A percentile compares a stretch with the other conserved stretches of the same genome.
These are phyloP conservation scores for Cyphomyrus discorhynchus DNA, from an alignment of 2,113 vertebrate genomes.

Conservation along the genomic window DNA sequence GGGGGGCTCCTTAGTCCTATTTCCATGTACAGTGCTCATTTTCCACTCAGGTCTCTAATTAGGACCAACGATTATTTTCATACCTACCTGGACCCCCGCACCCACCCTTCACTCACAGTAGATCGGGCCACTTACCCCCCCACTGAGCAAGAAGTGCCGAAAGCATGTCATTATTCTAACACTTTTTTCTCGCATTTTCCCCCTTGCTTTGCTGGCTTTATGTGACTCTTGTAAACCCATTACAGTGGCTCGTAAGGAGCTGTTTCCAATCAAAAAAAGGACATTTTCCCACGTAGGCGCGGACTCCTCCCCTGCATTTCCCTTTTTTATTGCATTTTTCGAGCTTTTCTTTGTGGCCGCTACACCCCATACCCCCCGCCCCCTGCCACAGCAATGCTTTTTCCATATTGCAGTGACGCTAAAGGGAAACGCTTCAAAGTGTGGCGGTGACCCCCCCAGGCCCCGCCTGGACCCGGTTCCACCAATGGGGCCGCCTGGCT, in stretches of 20 bases:
- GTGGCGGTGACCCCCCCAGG: neutral
- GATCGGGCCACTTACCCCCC: conserved; percentile 1
- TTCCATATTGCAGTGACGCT: conserved; percentile 19
- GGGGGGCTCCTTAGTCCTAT: neutral
- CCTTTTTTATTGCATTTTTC: conserved; percentile 25
- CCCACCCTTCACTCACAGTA: neutral
- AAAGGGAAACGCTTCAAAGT: conserved; percentile 7
- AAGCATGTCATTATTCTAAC: conserved; percentile 27
- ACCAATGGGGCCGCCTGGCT: neutral
- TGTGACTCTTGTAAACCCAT: conserved; percentile 32
- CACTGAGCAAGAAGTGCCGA: conserved; percentile 18
- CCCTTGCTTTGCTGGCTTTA: conserved; percentile 17
- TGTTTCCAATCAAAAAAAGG: conserved; percentile 37
- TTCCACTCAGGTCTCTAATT: conserved; percentile 17
- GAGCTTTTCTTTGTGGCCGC: conserved; percentile 21
- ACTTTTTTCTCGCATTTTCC: conserved; percentile 4
- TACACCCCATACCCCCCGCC: neutral
- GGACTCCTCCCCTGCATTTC: conserved; percentile 13
- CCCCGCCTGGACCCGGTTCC: neutral
- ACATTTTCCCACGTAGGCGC: conserved; percentile 29
- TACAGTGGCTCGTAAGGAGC: conserved; percentile 28
- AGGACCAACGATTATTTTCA: conserved; percentile 13
- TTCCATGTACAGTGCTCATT: conserved; percentile 19
- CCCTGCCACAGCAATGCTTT: conserved; percentile 19
- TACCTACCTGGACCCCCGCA: neutral